phyloP scores from a whole-genome alignment of 2,888 invertebrate genomes.

The Synergus umbraculus region DNA sequence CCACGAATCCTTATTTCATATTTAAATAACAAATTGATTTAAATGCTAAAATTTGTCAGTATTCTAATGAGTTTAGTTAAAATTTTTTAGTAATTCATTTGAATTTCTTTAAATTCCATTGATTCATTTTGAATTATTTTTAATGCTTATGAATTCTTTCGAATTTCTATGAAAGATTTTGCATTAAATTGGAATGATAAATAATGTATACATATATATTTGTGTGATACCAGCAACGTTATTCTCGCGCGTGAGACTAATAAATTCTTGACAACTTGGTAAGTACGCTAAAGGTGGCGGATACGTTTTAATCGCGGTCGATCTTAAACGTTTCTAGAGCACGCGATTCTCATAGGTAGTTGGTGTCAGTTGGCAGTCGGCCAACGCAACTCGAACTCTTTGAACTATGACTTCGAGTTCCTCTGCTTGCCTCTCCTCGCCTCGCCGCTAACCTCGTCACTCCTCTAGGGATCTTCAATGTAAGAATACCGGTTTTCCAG shows the following conservation, averaged over 20 bases:
- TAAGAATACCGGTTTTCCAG: constrained; percentile 36
- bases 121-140: too few species aligned
- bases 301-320: constrained; percentile 39
- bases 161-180: too few species aligned
- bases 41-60: too few species aligned
- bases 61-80: too few species aligned
- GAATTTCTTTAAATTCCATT: too few species aligned
- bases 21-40: too few species aligned
- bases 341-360: constrained; percentile 29
- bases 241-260: neutral
- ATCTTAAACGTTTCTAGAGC: constrained; percentile 38
- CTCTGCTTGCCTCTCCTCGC: neutral
- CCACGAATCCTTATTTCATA: too few species aligned
- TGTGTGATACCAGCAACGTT: constrained; percentile 1
- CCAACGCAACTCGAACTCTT: constrained; percentile 29
- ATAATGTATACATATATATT: too few species aligned
- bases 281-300: constrained; percentile 36
- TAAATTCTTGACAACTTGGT: constrained; percentile 37
- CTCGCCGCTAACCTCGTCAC: neutral
- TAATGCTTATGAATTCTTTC: too few species aligned
- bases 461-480: constrained; percentile 17
- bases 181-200: too few species aligned
- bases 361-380: neutral
- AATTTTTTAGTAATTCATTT: too few species aligned
- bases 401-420: constrained; percentile 37